Evolutionary conservation across 2,888 invertebrate species (phyloP), one percentile per base, ranked within the genome.

Genomic region (Phyto melanocephala): DNA sequence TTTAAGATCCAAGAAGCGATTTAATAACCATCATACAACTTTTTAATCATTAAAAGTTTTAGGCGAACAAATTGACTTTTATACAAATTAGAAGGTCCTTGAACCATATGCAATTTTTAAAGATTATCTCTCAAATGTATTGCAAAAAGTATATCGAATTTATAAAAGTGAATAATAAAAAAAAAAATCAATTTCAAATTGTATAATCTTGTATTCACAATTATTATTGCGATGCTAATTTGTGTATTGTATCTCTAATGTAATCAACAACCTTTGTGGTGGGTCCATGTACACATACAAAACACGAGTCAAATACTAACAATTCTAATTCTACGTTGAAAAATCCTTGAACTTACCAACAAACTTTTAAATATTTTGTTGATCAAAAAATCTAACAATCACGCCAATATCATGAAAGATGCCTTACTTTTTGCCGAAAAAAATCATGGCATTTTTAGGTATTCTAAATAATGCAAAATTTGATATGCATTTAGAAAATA

Each of bases 401-500:
- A 35, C 1, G 13, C n/a, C 3, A 11, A 56, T 10, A 17, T 58
- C 37, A 6, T 58, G 17, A 20, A n/a, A 24, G 35, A 58, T 58
- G 13, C 10, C 20, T 24, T 13, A 3, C 24, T 50, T 22, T 50
- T 15, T 54, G n/a, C 3, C 24, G 52, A 67, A 50, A 33, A 13
- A 58, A 20, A 22, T 37, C 28, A 28, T 5, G 6, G 28, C 28
- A 28, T 60, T n/a, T n/a, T 45, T 54, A n/a, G 13, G 28, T 65
- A 65, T 74, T 65, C 74, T 45, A 63, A 74, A 63, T 33, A 54
- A 74, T 74, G 65, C 72, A 54, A 75, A 65, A 65, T 58, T 65
- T 45, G 6, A 35, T 56, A 75, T 75, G 75, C 75, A 75, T n/a
- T 58, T 75, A 56, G 74, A 56, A 54, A 45, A 45, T 11, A 37